phyloP scores from a whole-genome alignment of 2,888 invertebrate species.

The Labia minor region DNA sequence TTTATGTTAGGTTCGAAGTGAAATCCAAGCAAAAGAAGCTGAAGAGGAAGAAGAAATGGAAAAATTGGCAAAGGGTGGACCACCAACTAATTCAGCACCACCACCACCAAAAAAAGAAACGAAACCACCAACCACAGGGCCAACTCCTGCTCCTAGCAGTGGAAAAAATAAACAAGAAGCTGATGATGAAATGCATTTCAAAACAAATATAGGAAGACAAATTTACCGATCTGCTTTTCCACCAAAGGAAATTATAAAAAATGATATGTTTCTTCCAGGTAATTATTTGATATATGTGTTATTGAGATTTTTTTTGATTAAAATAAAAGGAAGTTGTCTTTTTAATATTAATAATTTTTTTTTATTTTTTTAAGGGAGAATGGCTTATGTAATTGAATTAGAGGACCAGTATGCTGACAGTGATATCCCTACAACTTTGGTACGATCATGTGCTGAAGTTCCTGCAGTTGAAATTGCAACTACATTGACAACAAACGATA shows the following conservation, averaged over 20 bases:
- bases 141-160: neutral
- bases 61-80: conserved; percentile 50
- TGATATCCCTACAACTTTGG: conserved; percentile 92
- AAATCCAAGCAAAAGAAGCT: conserved; percentile 68
- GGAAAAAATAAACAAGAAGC: conserved; percentile 41
- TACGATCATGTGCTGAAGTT: conserved; percentile 84
- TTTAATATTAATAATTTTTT: too few species aligned
- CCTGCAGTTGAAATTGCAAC: conserved; percentile 59
- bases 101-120: conserved; percentile 37
- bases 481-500: conserved; percentile 65
- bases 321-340: too few species aligned
- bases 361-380: conserved; percentile 44
- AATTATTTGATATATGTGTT: too few species aligned
- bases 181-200: conserved; percentile 70
- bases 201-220: conserved; percentile 68
- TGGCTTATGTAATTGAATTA: conserved; percentile 96
- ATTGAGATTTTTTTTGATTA: too few species aligned
- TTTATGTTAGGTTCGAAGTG: conserved; percentile 51
- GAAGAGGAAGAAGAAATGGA: conserved; percentile 78
- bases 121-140: conserved; percentile 34
- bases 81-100: neutral
- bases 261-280: conserved; percentile 87
- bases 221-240: conserved; percentile 51
- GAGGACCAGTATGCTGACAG: conserved; percentile 73
- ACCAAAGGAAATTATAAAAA: conserved; percentile 64